Percentiles rank a stretch among this genome's conserved stretches.
These are phyloP conservation scores for Pungitius pungitius DNA, from an alignment of 2,113 vertebrate species.

Conservation along the genomic window DNA sequence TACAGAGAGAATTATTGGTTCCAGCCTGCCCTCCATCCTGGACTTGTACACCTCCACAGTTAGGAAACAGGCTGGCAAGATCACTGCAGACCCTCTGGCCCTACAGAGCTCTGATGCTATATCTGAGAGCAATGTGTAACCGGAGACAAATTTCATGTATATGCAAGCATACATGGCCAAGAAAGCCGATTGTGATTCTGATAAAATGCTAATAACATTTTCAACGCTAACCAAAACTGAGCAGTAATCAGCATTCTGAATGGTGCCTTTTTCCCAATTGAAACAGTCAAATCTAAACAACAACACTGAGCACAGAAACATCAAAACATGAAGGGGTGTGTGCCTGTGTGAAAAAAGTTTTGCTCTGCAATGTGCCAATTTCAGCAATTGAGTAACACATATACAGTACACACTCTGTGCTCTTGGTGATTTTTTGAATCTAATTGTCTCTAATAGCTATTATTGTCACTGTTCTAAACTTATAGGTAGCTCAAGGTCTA, in stretches of 20 bases:
- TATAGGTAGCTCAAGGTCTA: too few relatives aligned
- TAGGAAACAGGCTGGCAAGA: too few relatives aligned
- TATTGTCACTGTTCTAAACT: conserved; percentile 32
- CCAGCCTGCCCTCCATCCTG: too few relatives aligned
- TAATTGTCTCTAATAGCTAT: conserved; percentile 38
- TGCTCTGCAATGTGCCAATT: not conserved
- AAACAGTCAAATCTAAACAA: not conserved
- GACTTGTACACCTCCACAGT: too few relatives aligned
- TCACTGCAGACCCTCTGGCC: too few relatives aligned
- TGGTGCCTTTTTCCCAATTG: not conserved
- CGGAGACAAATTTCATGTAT: too few relatives aligned
- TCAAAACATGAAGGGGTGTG: conserved; percentile 1
- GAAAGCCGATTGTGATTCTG: too few relatives aligned
- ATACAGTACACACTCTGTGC: conserved; percentile 1
- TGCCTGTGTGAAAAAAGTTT: not conserved
- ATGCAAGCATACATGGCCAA: too few relatives aligned
- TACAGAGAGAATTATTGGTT: too few relatives aligned
- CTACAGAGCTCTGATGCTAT: too few relatives aligned
- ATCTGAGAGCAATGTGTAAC: too few relatives aligned
- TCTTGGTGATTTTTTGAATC: conserved; percentile 15
- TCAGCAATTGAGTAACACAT: not conserved
- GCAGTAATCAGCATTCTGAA: not conserved
- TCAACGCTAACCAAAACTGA: not conserved
- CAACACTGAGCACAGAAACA: not conserved
- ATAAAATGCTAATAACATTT: not conserved